These are phyloP conservation scores for Chaetodon auriga DNA, from an alignment of 2,113 vertebrate species.

Conservation along the genomic window DNA sequence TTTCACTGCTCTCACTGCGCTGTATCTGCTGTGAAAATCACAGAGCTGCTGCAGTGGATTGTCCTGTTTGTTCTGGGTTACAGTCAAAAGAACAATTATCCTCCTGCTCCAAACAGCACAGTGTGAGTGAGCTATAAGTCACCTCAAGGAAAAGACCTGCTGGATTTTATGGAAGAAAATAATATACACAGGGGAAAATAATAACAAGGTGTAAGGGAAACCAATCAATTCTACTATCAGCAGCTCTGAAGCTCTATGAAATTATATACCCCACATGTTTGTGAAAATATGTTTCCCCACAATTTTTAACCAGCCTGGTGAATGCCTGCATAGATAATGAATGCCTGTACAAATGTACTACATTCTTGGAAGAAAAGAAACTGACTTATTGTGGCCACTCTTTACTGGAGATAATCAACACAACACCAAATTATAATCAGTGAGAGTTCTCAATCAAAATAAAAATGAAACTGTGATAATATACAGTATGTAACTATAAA, in stretches of 20 bases:
- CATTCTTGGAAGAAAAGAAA: neutral
- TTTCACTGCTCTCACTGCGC: neutral
- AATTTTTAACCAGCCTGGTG: constrained; percentile 13
- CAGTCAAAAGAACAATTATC: constrained; percentile 37
- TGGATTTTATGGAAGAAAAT: neutral
- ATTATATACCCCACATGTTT: neutral
- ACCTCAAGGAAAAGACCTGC: neutral
- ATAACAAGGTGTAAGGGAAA: constrained; percentile 41
- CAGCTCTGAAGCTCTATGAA: constrained; percentile 25
- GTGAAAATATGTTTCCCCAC: constrained; percentile 15
- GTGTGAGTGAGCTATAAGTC: neutral
- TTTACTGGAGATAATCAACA: neutral
- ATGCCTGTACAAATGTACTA: neutral
- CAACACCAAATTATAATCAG: neutral
- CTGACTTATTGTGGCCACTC: neutral
- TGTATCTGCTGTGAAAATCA: constrained; percentile 6
- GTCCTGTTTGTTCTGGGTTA: constrained; percentile 18
- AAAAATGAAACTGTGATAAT: too few relatives aligned
- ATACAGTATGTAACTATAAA: too few relatives aligned
- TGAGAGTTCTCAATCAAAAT: neutral
- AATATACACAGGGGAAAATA: constrained; percentile 6
- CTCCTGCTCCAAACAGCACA: constrained; percentile 1
- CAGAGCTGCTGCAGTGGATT: neutral
- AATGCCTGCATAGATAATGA: constrained; percentile 18
- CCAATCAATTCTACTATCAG: constrained; percentile 39